These are phyloP conservation scores for Campopleginae sp. DNA, from an alignment of 2,888 invertebrate species.

Conservation along the genomic window DNA sequence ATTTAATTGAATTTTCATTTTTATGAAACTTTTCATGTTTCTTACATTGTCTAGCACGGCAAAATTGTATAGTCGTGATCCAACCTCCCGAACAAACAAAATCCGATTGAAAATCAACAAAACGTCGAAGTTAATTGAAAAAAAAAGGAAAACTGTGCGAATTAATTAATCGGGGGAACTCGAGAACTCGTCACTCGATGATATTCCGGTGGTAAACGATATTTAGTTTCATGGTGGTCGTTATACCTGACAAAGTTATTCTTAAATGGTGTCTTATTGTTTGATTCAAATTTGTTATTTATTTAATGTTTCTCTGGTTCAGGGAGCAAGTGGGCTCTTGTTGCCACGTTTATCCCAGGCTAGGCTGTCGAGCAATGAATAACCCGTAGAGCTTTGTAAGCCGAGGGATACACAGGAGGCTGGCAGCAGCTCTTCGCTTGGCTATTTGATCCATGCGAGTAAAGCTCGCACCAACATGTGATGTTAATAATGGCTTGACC, in stretches of 20 bases:
- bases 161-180: background rate
- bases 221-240: background rate
- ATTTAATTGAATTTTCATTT: too few relatives aligned
- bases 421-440: constrained; percentile 57
- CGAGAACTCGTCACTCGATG: background rate
- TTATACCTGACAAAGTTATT: background rate
- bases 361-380: constrained; percentile 38
- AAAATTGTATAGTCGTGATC: too few relatives aligned
- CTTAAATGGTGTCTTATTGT: background rate
- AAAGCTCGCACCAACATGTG: constrained; percentile 42
- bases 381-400: constrained; percentile 43
- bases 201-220: background rate
- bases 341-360: constrained; percentile 23
- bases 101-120: background rate
- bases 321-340: constrained; percentile 11
- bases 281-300: constrained; percentile 1
- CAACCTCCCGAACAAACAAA: background rate
- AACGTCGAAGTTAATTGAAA: background rate
- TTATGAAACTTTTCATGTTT: too few relatives aligned
- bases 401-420: background rate
- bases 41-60: too few relatives aligned
- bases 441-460: constrained; percentile 73
- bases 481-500: constrained; percentile 75
- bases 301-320: background rate
- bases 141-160: background rate